Conservation (phyloP, 2,797 vertebrate genomes). For the Gallinago stenura region DNA sequence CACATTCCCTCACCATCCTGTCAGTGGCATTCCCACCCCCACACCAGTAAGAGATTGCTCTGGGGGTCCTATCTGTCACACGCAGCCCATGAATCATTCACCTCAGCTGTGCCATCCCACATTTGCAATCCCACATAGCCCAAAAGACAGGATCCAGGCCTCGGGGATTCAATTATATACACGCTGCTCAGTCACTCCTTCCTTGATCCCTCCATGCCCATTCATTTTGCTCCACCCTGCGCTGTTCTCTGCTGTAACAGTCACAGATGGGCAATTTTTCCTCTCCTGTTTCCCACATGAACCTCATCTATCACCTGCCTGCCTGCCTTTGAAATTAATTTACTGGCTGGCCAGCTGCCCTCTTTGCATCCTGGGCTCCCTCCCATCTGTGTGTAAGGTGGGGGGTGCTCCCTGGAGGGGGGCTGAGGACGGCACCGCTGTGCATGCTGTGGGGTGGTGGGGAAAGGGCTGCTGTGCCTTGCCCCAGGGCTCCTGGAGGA, state of each 20-base stretch:
- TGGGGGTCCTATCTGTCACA: constrained; percentile 18
- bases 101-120: neutral
- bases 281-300: neutral
- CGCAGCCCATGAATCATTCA: constrained; percentile 33
- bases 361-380: neutral
- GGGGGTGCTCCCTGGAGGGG: neutral
- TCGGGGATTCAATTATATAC: constrained; percentile 23
- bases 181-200: neutral
- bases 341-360: neutral
- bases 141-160: constrained; percentile 5
- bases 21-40: constrained; percentile 27
- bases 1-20: neutral
- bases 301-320: neutral
- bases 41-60: neutral
- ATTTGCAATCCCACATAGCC: neutral
- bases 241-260: neutral
- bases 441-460: fast-evolving
- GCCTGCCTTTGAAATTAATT: constrained; percentile 32
- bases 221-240: neutral
- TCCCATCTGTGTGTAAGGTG: neutral
- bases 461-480: neutral
- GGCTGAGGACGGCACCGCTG: fast-evolving
- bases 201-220: neutral
- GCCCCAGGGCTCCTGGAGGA: neutral
- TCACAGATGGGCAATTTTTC: constrained; percentile 18